These are phyloP conservation scores for Sycophaga agraensis DNA, from an alignment of 1,140 invertebrate genomes.

Conservation along the genomic window DNA sequence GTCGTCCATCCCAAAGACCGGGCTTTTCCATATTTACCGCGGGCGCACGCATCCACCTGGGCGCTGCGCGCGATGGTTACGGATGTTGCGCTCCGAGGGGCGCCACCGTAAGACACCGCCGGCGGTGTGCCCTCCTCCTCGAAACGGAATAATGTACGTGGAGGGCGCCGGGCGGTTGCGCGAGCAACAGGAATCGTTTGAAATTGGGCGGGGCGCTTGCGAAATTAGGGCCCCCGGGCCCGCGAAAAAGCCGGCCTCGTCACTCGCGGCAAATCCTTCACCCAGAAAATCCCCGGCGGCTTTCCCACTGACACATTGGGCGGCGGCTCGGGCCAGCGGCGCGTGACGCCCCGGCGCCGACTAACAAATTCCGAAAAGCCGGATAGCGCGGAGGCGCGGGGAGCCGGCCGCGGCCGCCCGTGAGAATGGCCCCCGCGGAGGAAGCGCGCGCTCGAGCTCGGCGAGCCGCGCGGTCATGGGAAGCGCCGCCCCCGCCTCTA, in stretches of 20 bases:
- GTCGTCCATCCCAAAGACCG: too few relatives aligned
- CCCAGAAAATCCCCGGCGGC: too few relatives aligned
- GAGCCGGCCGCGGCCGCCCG: constrained; percentile 3
- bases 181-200: not conserved
- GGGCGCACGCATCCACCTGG: too few relatives aligned
- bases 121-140: too few relatives aligned
- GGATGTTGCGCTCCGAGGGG: too few relatives aligned
- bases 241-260: not conserved
- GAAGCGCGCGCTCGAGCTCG: not conserved
- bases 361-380: constrained; percentile 21
- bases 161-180: too few relatives aligned
- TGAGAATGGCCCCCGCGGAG: constrained; percentile 26
- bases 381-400: constrained; percentile 10
- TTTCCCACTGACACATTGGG: too few relatives aligned
- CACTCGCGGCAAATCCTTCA: too few relatives aligned
- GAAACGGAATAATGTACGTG: too few relatives aligned
- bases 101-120: too few relatives aligned
- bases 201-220: not conserved
- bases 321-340: constrained; percentile 12
- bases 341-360: constrained; percentile 11
- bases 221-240: not conserved
- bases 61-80: too few relatives aligned
- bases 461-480: constrained; percentile 19
- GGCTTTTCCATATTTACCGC: too few relatives aligned
- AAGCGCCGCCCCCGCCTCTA: constrained; percentile 11